These are phyloP conservation scores for Acleris cristana DNA, from an alignment of 2,888 invertebrate genomes.

Conservation along the genomic window DNA sequence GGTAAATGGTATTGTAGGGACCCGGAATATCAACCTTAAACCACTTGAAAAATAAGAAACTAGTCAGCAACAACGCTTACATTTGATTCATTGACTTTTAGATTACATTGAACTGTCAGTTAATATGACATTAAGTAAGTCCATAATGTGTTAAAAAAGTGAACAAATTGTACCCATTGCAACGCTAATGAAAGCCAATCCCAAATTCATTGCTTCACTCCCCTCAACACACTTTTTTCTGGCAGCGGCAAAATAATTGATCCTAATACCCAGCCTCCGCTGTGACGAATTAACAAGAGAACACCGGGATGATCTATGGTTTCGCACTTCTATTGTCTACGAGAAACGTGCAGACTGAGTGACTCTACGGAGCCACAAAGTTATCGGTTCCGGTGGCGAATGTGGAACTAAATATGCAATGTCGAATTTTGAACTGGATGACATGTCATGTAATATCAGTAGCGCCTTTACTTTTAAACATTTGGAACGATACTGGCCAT, in stretches of 20 bases:
- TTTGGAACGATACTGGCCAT: conserved; percentile 9
- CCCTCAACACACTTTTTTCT: conserved; percentile 19
- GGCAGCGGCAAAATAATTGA: conserved; percentile 52
- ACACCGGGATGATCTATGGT: conserved; percentile 69
- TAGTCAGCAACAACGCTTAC: too few relatives aligned
- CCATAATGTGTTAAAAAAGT: too few relatives aligned
- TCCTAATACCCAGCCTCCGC: conserved; percentile 61
- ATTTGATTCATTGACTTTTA: too few relatives aligned
- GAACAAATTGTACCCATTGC: conserved; percentile 23
- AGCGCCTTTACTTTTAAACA: conserved; percentile 7
- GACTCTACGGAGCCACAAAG: conserved; percentile 17
- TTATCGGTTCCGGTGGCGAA: conserved; percentile 7
- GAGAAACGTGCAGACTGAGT: conserved; percentile 23
- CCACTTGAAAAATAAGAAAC: too few relatives aligned
- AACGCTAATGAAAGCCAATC: conserved; percentile 20
- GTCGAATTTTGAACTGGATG: not conserved
- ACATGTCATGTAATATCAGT: conserved; percentile 6
- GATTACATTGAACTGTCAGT: too few relatives aligned
- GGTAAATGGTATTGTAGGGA: too few relatives aligned
- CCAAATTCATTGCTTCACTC: conserved; percentile 32
- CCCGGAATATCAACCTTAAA: too few relatives aligned
- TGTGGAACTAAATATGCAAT: conserved; percentile 12
- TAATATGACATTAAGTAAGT: too few relatives aligned
- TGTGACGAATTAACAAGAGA: conserved; percentile 78
- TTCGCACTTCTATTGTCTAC: conserved; percentile 56